These are phyloP conservation scores for Drosophila simulans DNA, from an alignment of 1,140 invertebrate species.

Conservation along the genomic window DNA sequence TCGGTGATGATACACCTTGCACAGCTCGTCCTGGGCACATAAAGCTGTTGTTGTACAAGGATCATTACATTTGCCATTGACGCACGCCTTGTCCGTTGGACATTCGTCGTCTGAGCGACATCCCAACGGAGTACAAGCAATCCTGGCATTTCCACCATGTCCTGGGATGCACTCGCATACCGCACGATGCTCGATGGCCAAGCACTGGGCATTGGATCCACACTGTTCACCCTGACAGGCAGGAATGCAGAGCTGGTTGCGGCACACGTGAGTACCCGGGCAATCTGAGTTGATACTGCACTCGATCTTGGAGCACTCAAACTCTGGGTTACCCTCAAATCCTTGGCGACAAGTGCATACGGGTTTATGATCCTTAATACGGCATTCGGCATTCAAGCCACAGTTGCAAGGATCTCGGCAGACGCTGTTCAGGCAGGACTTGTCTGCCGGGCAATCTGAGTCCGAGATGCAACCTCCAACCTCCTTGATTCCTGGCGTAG, in stretches of 20 bases:
- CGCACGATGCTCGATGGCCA: constrained; percentile 89
- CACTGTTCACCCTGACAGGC: constrained; percentile 91
- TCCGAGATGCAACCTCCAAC: constrained; percentile 90
- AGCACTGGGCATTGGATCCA: constrained; percentile 90
- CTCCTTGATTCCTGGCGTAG: constrained; percentile 88
- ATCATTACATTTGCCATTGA: constrained; percentile 91
- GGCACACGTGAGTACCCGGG: constrained; percentile 90
- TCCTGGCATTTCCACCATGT: constrained; percentile 91
- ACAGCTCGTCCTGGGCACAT: constrained; percentile 90
- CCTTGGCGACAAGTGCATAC: constrained; percentile 92
- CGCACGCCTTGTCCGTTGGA: constrained; percentile 90
- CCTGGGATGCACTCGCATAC: constrained; percentile 93
- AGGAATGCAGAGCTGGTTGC: constrained; percentile 91
- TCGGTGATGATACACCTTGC: constrained; percentile 90
- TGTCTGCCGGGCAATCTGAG: constrained; percentile 90
- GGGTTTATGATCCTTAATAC: constrained; percentile 92
- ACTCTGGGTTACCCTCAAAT: constrained; percentile 92
- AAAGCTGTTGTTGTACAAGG: constrained; percentile 89
- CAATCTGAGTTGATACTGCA: constrained; percentile 91
- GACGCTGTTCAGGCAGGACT: constrained; percentile 91
- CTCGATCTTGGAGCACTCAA: constrained; percentile 89
- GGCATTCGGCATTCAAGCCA: constrained; percentile 91
- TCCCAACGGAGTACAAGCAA: constrained; percentile 90
- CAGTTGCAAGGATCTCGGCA: constrained; percentile 93
- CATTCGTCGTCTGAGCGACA: constrained; percentile 92